Base-by-base conservation (phyloP, 2,888 invertebrate species). In the Caenorhabditis sp. region DNA sequence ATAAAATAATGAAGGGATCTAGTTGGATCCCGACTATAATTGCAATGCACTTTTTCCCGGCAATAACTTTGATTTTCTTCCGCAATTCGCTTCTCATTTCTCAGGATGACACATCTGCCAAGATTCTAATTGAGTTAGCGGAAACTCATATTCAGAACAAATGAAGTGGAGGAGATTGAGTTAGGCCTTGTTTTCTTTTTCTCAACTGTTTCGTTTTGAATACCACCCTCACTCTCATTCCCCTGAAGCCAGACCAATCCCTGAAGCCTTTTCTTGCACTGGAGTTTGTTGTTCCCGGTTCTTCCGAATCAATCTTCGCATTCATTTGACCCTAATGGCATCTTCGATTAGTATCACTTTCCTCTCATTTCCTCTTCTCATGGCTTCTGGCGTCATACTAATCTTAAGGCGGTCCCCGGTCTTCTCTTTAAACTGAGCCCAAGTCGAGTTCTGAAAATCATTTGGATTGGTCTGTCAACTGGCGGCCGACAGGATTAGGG, bases 61-160 rank as follows among this genome's bases (percentile, higher is more conserved):
- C 5, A 24, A 65, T 65, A 40, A 24, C 32, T 51, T 51, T 24
- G 26, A 37, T 37, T 53, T n/a, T 47, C 47, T 60, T 28, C 61
- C 28, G 13, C 32, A 50, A n/a, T n/a, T n/a, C n/a, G n/a, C n/a
- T 47, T 56, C 15, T 40, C 32, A 37, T 13, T 40, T 40, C 44
- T 51, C 11, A n/a, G 20, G 53, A 67, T 67, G 76, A 76, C 76
- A 67, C 76, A 76, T 76, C 67, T 76, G 76, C 67, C 61, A 9
- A 24, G 35, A 50, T 55, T 24, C 53, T 76, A 76, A 76, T 76
- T 76, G 55, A 32, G 51, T 76, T 76, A 76, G 67, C 51, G 76
- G 67, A 67, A 67, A 61, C 76, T 67, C 60, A 67, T 76, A 67
- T 76, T 51, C 61, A 76, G 67, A 67, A 76, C 60, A 67, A 67